phyloP scores from a whole-genome alignment of 2,888 invertebrate genomes.

The Tachina lurida region DNA sequence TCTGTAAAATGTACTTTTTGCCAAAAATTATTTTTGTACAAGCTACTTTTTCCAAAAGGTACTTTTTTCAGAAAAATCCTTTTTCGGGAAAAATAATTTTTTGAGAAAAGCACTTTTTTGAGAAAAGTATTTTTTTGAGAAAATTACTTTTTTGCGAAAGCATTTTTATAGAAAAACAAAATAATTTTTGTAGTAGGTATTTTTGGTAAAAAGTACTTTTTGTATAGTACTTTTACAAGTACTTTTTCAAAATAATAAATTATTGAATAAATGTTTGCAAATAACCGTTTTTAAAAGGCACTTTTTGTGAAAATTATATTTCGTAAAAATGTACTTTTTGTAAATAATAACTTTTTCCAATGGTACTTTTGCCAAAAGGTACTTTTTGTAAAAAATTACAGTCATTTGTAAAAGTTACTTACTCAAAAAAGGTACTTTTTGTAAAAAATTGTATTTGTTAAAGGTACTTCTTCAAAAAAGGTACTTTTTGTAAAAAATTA shows the following conservation, averaged over 20 bases:
- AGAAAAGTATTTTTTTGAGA: not conserved
- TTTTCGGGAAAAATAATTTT: not conserved
- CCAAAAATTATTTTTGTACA: not conserved
- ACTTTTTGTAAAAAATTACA: too few species aligned
- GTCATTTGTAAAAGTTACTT: too few species aligned
- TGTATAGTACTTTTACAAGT: not conserved
- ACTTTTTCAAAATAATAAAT: not conserved
- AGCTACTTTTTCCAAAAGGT: not conserved
- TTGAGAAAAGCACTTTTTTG: not conserved
- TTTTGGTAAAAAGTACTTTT: not conserved
- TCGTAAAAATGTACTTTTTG: too few species aligned
- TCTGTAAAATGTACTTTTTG: not conserved
- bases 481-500: too few species aligned
- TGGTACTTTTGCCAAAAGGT: too few species aligned
- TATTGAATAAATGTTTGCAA: not conserved
- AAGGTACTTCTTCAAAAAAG: too few species aligned
- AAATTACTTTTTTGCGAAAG: not conserved
- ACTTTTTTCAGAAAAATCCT: too few species aligned
- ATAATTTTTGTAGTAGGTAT: not conserved
- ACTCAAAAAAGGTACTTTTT: too few species aligned
- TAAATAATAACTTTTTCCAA: too few species aligned
- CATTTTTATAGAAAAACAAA: too few species aligned
- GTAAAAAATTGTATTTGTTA: too few species aligned
- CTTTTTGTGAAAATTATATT: not conserved
- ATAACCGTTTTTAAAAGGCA: not conserved